These are phyloP conservation scores for Larimichthys crocea DNA, from an alignment of 2,113 vertebrate species.

Conservation along the genomic window DNA sequence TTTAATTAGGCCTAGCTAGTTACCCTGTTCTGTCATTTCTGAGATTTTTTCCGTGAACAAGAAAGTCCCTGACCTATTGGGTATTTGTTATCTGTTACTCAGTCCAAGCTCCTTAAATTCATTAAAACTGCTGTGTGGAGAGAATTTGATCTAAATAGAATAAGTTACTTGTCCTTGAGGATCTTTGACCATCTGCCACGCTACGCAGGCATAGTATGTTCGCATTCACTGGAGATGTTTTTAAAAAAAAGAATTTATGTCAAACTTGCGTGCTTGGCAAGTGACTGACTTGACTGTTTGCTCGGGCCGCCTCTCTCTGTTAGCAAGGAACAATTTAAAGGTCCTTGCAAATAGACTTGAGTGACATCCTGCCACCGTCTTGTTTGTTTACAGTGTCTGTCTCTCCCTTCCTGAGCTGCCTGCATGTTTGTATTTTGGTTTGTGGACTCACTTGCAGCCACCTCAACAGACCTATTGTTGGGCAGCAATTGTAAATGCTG, in stretches of 20 bases:
- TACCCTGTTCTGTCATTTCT: conserved; percentile 24
- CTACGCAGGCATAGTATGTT: background rate
- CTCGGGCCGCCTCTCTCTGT: conserved; percentile 41
- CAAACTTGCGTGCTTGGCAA: conserved; percentile 6
- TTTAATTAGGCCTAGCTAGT: conserved; percentile 58
- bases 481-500: conserved; percentile 67
- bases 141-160: background rate
- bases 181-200: background rate
- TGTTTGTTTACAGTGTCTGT: conserved; percentile 79
- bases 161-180: conserved; percentile 7
- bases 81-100: conserved; percentile 35
- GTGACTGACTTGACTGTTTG: conserved; percentile 35
- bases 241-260: background rate
- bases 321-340: conserved; percentile 57
- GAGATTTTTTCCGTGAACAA: conserved; percentile 36
- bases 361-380: conserved; percentile 69
- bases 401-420: conserved; percentile 55
- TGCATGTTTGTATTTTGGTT: conserved; percentile 78
- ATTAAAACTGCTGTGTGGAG: conserved; percentile 34
- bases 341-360: conserved; percentile 56
- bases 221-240: conserved; percentile 3
- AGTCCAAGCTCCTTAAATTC: conserved; percentile 18
- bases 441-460: conserved; percentile 61
- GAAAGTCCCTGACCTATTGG: conserved; percentile 9
- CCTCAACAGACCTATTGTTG: conserved; percentile 75